Conservation (phyloP, 2,113 vertebrate species). For the Aspiorhynchus laticeps region DNA sequence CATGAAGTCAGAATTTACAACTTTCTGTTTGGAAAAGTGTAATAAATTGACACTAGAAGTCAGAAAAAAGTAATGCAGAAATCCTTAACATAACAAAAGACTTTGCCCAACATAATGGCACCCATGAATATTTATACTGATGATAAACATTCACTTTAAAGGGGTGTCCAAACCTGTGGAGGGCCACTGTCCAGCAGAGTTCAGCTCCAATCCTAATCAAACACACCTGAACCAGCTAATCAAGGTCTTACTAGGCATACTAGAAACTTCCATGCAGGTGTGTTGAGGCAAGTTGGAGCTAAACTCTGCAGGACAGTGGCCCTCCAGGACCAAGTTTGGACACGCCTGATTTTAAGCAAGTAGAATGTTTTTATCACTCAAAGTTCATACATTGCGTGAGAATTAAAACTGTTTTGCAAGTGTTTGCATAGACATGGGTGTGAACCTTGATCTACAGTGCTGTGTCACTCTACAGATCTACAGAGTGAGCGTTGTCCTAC, state of each 20-base stretch:
- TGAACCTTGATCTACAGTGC: background rate
- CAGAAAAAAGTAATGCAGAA: background rate
- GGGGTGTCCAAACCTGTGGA: too few species aligned
- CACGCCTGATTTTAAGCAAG: background rate
- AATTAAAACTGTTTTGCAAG: background rate
- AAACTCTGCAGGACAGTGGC: too few species aligned
- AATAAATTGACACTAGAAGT: background rate
- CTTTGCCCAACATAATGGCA: background rate
- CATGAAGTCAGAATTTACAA: background rate
- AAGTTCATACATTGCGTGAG: background rate
- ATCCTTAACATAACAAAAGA: background rate
- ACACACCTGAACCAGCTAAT: too few species aligned
- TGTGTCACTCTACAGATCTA: background rate
- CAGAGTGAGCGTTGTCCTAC: background rate
- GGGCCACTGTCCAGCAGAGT: too few species aligned
- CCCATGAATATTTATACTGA: background rate
- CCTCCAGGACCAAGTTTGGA: too few species aligned
- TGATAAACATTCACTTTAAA: background rate
- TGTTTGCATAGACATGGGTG: background rate
- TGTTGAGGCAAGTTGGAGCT: too few species aligned
- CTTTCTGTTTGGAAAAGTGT: conserved; percentile 1
- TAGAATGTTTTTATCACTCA: background rate
- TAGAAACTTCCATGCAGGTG: too few species aligned
- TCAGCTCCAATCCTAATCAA: too few species aligned
- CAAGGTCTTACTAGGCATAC: too few species aligned